phyloP scores from a whole-genome alignment of 2,888 invertebrate species.

The Sesia bembeciformis region DNA sequence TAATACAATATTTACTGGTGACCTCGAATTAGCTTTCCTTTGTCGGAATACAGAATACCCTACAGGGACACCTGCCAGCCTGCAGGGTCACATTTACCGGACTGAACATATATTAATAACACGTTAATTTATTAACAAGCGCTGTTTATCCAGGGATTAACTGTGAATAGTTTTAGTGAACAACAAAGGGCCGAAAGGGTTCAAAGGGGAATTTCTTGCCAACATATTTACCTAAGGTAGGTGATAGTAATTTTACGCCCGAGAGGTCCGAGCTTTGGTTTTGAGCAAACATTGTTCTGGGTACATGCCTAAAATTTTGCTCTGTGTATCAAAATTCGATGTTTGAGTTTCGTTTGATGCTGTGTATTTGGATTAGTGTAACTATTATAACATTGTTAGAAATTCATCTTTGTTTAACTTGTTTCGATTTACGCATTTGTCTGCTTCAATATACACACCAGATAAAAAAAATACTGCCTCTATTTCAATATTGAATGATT shows the following conservation, averaged over 20 bases:
- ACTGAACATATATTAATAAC: constrained; percentile 69
- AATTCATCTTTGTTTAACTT: too few species aligned
- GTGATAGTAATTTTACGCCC: constrained; percentile 73
- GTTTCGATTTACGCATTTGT: too few species aligned
- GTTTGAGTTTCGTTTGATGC: constrained; percentile 45
- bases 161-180: constrained; percentile 73
- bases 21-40: constrained; percentile 57
- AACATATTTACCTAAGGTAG: constrained; percentile 73
- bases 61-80: constrained; percentile 64
- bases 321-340: constrained; percentile 39
- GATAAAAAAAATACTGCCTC: too few species aligned
- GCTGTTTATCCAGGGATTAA: constrained; percentile 73
- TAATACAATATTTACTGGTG: constrained; percentile 63
- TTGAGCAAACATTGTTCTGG: constrained; percentile 15
- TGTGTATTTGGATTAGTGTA: constrained; percentile 2
- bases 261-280: constrained; percentile 60
- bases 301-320: constrained; percentile 49
- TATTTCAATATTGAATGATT: too few species aligned
- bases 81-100: constrained; percentile 46
- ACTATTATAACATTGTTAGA: too few species aligned
- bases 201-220: constrained; percentile 73
- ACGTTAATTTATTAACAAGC: constrained; percentile 72
- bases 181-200: constrained; percentile 71
- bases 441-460: too few species aligned
- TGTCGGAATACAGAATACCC: constrained; percentile 51